Base-by-base conservation (phyloP, 2,113 vertebrate species). In the Albula glossodonta region DNA sequence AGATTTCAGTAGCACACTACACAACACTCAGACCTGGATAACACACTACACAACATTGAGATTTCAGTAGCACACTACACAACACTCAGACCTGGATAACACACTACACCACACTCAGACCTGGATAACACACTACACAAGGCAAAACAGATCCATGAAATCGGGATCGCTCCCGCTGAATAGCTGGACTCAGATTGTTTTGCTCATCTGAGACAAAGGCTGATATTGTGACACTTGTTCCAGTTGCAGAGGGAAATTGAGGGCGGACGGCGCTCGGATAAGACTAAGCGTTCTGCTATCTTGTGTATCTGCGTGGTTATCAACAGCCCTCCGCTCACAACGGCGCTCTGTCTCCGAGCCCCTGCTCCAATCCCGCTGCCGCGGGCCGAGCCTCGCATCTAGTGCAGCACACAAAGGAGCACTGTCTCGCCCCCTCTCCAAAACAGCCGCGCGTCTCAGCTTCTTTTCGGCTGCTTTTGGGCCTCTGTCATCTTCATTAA, bases 201-300 rank as follows among this genome's bases (percentile, higher is more conserved):
- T 52, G 63, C 10, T 51, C 50, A 74, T 48, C 25, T 50, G 51
- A 74, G 17, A 52, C 50, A 66, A 84, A 84, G 83, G 60, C 83
- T 50, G 63, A 77, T 22, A 77, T 11, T 51, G 82, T 51, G 60
- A 66, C 60, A 3, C 60, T 66, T 77, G 66, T 74, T 66, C 25
- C 41, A 11, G 50, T 51, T 49, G 49, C 56, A 41, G 77, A 50
- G 15, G 31, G 49, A 79, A 79, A 79, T 13, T 5, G 41, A 22
- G 60, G 60, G 60, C 60, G 22, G 25, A 79, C 49, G 48, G 15
- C 11, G 13, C 12, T 48, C 49, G 25, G 12, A 81, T 19, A 51
- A 51, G 50, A 9, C 80, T 10, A 22, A 9, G 49, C 50, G 50
- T 51, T 81, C 74, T 78, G 25, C 12, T 50, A 56, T 53, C 10